A percentile compares a stretch with the other conserved stretches of the same genome.
Evolutionary conservation across 1,140 invertebrate species (phyloP).

Genomic region (Nymphalis io): DNA sequence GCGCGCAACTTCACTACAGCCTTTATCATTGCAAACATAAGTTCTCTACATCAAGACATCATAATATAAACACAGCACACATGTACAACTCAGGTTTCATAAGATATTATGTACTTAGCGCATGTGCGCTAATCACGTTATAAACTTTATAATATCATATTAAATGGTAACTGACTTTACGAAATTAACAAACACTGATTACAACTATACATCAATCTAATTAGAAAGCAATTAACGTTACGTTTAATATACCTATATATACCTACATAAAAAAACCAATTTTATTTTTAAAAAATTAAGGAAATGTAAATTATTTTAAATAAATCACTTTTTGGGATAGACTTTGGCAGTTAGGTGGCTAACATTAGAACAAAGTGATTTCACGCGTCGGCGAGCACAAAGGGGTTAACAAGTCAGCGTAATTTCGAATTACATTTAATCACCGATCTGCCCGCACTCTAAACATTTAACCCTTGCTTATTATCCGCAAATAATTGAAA

Average conservation of each 20-base stretch:
- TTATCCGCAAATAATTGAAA: conserved; percentile 68
- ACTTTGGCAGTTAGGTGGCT: conserved; percentile 58
- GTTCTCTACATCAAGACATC: conserved; percentile 59
- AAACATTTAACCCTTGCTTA: conserved; percentile 71
- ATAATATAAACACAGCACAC: conserved; percentile 69
- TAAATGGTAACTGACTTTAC: too few relatives aligned
- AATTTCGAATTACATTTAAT: conserved; percentile 73
- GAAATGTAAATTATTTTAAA: conserved; percentile 19
- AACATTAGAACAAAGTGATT: conserved; percentile 76
- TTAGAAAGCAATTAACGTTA: too few relatives aligned
- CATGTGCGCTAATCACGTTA: neutral
- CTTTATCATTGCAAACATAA: conserved; percentile 67
- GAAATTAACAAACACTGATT: too few relatives aligned
- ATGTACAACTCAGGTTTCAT: conserved; percentile 38
- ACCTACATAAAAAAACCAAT: neutral
- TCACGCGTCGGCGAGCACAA: conserved; percentile 61
- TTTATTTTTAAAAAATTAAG: neutral
- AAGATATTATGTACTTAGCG: conserved; percentile 14
- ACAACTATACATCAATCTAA: too few relatives aligned
- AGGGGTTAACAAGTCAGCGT: conserved; percentile 65
- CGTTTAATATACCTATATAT: too few relatives aligned
- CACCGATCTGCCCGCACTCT: conserved; percentile 60
- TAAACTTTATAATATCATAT: neutral
- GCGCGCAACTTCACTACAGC: conserved; percentile 65
- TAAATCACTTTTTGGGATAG: conserved; percentile 35